Percentiles rank a stretch among this genome's conserved stretches.
Evolutionary conservation across 2,797 vertebrate species (phyloP).

Genomic region (Tamandua tetradactyla): DNA sequence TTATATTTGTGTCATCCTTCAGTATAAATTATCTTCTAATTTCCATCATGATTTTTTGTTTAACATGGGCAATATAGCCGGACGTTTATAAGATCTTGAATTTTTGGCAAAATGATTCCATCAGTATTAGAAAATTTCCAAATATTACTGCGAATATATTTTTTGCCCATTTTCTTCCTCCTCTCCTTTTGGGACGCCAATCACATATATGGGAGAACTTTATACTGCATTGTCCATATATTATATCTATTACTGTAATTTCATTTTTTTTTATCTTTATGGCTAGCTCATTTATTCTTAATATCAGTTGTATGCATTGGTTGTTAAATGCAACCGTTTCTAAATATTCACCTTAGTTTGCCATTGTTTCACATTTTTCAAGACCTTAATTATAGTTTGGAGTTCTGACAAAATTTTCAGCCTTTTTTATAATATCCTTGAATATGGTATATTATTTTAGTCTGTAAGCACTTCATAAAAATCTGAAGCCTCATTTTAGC

Average conservation of each 20-base stretch:
- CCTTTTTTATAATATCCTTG: neutral
- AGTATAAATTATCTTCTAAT: neutral
- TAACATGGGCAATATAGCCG: neutral
- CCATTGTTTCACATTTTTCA: neutral
- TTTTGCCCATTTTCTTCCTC: neutral
- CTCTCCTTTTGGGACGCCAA: neutral
- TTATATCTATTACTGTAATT: neutral
- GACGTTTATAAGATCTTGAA: neutral
- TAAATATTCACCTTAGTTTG: slow-evolving; percentile 1
- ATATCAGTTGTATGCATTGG: neutral
- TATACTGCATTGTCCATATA: neutral
- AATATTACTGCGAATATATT: neutral
- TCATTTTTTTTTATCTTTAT: neutral
- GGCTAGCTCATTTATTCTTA: slow-evolving; percentile 4
- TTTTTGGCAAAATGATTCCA: neutral
- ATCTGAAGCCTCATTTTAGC: neutral
- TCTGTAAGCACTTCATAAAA: neutral
- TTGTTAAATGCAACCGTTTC: neutral
- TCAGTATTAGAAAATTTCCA: neutral
- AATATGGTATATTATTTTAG: neutral
- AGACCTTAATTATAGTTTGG: neutral
- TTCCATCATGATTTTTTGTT: neutral
- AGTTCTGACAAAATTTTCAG: neutral
- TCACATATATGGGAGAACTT: neutral
- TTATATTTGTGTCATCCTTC: neutral